phyloP scores from a whole-genome alignment of 1,140 invertebrate genomes.

The Papilio xuthus region DNA sequence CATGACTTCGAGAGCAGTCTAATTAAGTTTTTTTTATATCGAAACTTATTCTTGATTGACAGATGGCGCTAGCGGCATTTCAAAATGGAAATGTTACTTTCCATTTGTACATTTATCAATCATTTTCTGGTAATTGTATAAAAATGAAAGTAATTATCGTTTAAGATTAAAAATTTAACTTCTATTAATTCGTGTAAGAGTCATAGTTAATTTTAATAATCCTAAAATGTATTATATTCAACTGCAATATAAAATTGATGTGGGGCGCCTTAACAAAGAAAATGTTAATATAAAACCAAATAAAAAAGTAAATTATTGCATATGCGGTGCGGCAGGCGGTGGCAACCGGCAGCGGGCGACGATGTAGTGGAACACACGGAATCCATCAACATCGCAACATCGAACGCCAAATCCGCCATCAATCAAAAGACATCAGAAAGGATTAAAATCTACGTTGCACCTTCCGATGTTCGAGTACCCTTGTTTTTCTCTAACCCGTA shows the following conservation, averaged over 20 bases:
- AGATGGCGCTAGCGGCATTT: slow-evolving; percentile 77
- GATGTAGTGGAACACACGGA: slow-evolving; percentile 69
- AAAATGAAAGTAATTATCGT: slow-evolving; percentile 10
- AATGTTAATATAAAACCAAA: not conserved
- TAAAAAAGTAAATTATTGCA: slow-evolving; percentile 40
- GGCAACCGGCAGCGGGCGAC: slow-evolving; percentile 38
- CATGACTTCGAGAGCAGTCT: slow-evolving; percentile 75
- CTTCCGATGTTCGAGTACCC: slow-evolving; percentile 79
- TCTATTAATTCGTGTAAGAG: not conserved
- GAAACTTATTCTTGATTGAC: slow-evolving; percentile 76
- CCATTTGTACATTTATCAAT: slow-evolving; percentile 48
- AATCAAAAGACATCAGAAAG: slow-evolving; percentile 82
- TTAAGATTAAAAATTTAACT: not conserved
- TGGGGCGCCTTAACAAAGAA: not conserved
- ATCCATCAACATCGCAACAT: slow-evolving; percentile 78
- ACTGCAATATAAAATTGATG: not conserved
- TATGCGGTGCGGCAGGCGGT: slow-evolving; percentile 15
- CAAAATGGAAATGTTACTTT: slow-evolving; percentile 73
- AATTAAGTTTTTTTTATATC: slow-evolving; percentile 79
- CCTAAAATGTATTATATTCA: not conserved
- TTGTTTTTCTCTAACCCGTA: slow-evolving; percentile 82
- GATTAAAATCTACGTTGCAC: slow-evolving; percentile 82
- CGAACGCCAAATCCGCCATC: slow-evolving; percentile 79
- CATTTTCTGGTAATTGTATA: slow-evolving; percentile 24
- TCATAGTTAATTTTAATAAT: not conserved